A percentile compares a stretch with the other conserved stretches of the same genome.
Evolutionary conservation across 2,888 invertebrate genomes (phyloP).

Genomic region (Phengaris arion): DNA sequence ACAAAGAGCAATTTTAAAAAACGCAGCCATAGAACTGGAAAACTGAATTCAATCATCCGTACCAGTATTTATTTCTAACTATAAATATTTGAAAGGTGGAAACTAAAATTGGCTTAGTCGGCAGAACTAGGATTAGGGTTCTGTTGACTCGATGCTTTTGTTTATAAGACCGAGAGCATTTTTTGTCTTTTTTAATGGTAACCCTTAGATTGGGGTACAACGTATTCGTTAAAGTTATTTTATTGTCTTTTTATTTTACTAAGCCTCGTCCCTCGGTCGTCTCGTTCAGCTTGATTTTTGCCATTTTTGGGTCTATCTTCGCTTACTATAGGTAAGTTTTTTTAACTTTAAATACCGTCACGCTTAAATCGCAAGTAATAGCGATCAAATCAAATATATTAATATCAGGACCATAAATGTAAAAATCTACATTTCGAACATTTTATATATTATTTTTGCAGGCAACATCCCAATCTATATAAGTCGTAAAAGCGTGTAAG

Average conservation of each 20-base stretch:
- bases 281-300: not conserved
- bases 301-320: not conserved
- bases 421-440: not conserved
- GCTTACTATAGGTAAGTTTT: not conserved
- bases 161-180: slow-evolving; percentile 5
- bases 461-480: not conserved
- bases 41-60: slow-evolving; percentile 17
- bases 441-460: not conserved
- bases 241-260: not conserved
- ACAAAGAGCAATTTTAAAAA: slow-evolving; percentile 20
- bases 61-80: slow-evolving; percentile 18
- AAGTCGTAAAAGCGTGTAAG: not conserved
- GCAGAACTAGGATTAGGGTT: slow-evolving; percentile 5
- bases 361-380: not conserved
- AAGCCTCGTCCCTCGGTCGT: not conserved
- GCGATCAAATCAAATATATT: not conserved
- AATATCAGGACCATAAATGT: not conserved
- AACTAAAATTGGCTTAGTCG: slow-evolving; percentile 14
- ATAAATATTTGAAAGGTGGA: slow-evolving; percentile 20
- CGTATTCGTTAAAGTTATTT: not conserved
- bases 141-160: slow-evolving; percentile 10
- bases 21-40: slow-evolving; percentile 14
- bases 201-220: not conserved
- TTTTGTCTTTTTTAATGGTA: not conserved
- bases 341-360: not conserved